These are phyloP conservation scores for Cynopterus brachyotis DNA, from an alignment of 2,113 vertebrate species.

Conservation along the genomic window DNA sequence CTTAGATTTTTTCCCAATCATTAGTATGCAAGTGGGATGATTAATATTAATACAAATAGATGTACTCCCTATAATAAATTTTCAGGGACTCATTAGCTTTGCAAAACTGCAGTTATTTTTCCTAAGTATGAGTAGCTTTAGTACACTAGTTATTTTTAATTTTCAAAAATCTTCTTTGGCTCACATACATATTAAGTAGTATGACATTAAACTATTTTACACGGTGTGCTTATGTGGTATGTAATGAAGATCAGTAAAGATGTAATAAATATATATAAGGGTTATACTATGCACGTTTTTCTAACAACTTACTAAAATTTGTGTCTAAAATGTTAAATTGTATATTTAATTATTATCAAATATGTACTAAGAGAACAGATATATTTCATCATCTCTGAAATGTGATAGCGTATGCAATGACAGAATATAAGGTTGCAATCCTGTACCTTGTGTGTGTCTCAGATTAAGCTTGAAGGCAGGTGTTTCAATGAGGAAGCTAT, in stretches of 20 bases:
- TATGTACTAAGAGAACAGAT: not conserved
- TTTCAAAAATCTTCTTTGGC: conserved; percentile 24
- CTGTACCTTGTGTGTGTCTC: conserved; percentile 5
- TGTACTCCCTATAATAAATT: not conserved
- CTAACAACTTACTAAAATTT: not conserved
- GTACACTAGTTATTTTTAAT: not conserved
- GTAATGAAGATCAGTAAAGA: not conserved
- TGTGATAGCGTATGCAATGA: not conserved
- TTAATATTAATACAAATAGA: not conserved
- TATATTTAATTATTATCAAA: conserved; percentile 8
- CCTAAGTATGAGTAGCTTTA: not conserved
- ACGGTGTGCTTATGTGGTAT: not conserved
- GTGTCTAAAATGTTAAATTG: not conserved
- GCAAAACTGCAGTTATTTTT: conserved; percentile 21
- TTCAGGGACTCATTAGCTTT: not conserved
- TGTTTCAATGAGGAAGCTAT: not conserved
- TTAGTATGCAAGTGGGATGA: not conserved
- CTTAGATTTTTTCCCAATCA: not conserved
- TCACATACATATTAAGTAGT: not conserved
- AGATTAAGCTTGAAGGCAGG: conserved; percentile 6
- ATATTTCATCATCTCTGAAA: conserved; percentile 33
- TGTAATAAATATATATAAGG: not conserved
- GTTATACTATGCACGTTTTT: not conserved
- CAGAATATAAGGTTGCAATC: not conserved
- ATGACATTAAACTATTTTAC: not conserved